Percentiles rank a stretch among this genome's conserved stretches.
Evolutionary conservation across 2,888 invertebrate genomes (phyloP).

Genomic region (Tricholauxania praeusta): DNA sequence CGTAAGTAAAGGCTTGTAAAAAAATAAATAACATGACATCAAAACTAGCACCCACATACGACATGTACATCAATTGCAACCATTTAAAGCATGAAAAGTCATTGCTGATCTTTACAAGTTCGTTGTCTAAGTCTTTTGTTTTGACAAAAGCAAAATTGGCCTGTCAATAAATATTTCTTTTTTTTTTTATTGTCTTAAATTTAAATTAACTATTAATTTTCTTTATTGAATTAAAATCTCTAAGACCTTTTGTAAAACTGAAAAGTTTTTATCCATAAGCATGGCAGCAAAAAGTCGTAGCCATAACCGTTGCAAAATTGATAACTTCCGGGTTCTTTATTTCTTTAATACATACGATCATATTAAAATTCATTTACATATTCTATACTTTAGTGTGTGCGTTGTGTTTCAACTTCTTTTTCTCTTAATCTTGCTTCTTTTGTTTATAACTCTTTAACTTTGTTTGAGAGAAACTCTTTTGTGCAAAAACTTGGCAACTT

Average conservation of each 20-base stretch:
- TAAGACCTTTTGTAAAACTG: background rate
- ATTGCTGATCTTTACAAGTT: background rate
- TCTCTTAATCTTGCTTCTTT: background rate
- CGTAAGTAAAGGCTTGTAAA: no score
- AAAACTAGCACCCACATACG: no score
- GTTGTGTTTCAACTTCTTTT: background rate
- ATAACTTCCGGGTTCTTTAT: constrained; percentile 28
- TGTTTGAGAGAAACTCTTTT: background rate
- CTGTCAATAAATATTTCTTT: no score
- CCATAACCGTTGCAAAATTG: background rate
- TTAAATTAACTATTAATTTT: background rate
- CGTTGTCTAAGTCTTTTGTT: constrained; percentile 17
- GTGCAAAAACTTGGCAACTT: constrained; percentile 8
- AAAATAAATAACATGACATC: no score
- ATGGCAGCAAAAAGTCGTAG: background rate
- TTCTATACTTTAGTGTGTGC: background rate
- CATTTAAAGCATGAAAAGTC: no score
- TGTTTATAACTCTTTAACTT: background rate
- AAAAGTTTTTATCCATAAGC: background rate
- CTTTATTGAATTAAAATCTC: no score
- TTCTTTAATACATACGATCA: background rate
- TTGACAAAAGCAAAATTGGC: background rate
- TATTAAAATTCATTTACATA: background rate
- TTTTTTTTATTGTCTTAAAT: background rate
- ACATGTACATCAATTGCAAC: no score